Evolutionary conservation across 2,113 vertebrate genomes (phyloP).

Genomic region (Sander vitreus): DNA sequence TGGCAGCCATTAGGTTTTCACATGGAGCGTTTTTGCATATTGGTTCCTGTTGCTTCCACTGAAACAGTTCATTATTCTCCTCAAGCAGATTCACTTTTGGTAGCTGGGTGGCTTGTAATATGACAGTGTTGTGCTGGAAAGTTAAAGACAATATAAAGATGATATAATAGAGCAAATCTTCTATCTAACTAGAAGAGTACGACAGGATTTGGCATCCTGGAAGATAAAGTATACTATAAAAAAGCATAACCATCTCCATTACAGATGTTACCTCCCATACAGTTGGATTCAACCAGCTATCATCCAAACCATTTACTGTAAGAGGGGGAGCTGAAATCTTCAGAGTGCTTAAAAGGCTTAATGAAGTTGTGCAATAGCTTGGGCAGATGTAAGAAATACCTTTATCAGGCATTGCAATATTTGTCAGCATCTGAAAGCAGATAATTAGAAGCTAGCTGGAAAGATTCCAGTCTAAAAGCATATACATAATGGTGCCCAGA

Average conservation of each 20-base stretch:
- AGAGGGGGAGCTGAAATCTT: neutral
- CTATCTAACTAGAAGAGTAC: neutral
- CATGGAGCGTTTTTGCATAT: constrained; percentile 41
- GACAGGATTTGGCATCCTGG: neutral
- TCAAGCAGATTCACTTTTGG: neutral
- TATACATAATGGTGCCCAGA: neutral
- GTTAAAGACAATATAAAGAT: constrained; percentile 12
- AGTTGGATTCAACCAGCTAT: neutral
- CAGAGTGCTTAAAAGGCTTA: constrained; percentile 4
- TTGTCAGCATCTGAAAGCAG: neutral
- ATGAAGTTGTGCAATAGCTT: constrained; percentile 6
- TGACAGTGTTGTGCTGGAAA: neutral
- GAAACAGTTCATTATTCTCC: constrained; percentile 33
- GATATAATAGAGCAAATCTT: neutral
- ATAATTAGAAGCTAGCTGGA: constrained; percentile 15
- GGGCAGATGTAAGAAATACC: neutral
- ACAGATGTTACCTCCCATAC: constrained; percentile 22
- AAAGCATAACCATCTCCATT: constrained; percentile 23
- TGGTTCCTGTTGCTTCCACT: constrained; percentile 34
- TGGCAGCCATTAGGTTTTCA: constrained; percentile 58
- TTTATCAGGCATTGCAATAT: neutral
- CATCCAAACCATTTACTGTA: neutral
- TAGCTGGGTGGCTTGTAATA: neutral
- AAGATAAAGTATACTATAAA: neutral
- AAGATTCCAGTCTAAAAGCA: neutral